Base-by-base conservation (phyloP, 2,113 vertebrate species). In the Tupaia tana region DNA sequence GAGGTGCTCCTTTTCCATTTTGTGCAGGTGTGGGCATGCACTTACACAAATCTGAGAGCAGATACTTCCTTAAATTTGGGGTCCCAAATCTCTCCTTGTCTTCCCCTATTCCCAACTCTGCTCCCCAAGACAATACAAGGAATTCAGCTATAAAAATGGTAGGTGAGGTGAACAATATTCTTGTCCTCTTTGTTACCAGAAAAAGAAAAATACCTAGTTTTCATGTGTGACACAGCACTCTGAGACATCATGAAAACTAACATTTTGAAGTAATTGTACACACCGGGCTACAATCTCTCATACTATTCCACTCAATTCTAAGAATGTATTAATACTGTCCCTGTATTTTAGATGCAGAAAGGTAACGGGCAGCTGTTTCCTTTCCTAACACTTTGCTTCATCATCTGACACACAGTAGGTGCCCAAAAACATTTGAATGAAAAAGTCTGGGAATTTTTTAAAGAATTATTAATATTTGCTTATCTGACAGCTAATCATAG, bases 361-460 rank as follows among this genome's bases (percentile, higher is more conserved):
- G 24, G 15, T 56, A 34, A 67, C 61, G 58, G 58, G 7, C 7
- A 69, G 1, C 25, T 86, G 63, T 92, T 93, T 78, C 63, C 93
- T 85, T 75, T 66, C 8, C 20, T 81, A 74, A 67, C 9, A 71
- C 2, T 43, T 83, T 84, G 34, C n/a, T 70, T 77, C 7, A 64
- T 12, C 91, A 66, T 16, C 70, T 95, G 66, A 93, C 31, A 74
- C 20, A 20, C 0, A 69, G 74, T 14, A 43, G 9, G 6, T 69
- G 11, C 20, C 74, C 34, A 93, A 86, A 92, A 82, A 67, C 75
- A 27, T 80, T 90, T 91, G 25, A 89, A 61, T 84, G 61, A 85
- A 16, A 88, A 89, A 75, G 15, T 31, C 78, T 86, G 25, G 11
- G 52, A 15, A 29, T 54, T 66, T 88, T 88, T 27, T 4, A 91